Percentiles rank a stretch among this genome's conserved stretches.
phyloP scores from a whole-genome alignment of 2,888 invertebrate species.

The Tenthredo scrophulariae region DNA sequence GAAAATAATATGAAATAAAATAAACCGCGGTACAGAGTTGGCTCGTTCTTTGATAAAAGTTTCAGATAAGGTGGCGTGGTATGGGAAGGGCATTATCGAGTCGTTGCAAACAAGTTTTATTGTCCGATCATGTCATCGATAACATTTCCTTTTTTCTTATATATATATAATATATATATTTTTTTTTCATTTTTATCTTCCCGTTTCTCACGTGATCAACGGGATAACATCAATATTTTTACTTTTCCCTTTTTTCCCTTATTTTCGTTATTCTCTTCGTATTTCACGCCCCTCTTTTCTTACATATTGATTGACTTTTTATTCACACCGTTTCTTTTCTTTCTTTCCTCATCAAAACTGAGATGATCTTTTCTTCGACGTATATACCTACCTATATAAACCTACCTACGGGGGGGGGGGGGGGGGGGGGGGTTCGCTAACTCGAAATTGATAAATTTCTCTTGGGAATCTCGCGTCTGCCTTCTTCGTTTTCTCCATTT shows the following conservation, averaged over 20 bases:
- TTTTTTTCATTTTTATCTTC: not conserved
- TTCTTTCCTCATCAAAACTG: not conserved
- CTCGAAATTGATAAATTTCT: conserved; percentile 21
- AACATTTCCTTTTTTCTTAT: not conserved
- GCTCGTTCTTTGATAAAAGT: conserved; percentile 31
- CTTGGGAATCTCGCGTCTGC: not conserved
- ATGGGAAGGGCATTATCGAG: conserved; percentile 39
- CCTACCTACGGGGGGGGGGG: not conserved
- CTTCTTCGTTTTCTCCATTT: not conserved
- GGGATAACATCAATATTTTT: not conserved
- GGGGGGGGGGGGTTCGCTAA: not conserved
- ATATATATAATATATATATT: too few species aligned
- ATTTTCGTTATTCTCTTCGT: not conserved
- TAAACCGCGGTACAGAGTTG: not conserved
- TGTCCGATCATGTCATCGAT: conserved; percentile 42
- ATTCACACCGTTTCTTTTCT: not conserved
- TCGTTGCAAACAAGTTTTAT: conserved; percentile 46
- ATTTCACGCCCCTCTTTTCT: not conserved
- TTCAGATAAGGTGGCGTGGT: conserved; percentile 19
- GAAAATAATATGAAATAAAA: not conserved
- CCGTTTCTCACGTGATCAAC: not conserved
- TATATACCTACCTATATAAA: not conserved
- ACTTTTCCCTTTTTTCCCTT: not conserved
- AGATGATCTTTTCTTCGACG: conserved; percentile 2
- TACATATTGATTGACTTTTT: not conserved